Percentiles rank a stretch among this genome's conserved stretches.
These are phyloP conservation scores for Eleginops maclovinus DNA, from an alignment of 2,113 vertebrate genomes.

Conservation along the genomic window DNA sequence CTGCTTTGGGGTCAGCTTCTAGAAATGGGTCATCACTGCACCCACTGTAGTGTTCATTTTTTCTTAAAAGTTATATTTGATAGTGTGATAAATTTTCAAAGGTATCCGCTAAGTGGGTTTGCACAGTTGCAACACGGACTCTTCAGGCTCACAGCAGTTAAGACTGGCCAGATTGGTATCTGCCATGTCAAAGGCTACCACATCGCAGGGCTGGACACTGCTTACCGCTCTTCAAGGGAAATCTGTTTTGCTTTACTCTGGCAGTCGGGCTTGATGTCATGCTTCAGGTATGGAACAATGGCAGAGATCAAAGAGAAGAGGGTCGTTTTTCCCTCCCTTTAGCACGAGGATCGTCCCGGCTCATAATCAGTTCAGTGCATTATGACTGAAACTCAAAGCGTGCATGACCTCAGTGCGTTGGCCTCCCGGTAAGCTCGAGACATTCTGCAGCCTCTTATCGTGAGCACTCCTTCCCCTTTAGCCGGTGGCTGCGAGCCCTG, in stretches of 20 bases:
- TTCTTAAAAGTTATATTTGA: conserved; percentile 27
- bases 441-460: conserved; percentile 38
- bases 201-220: conserved; percentile 39
- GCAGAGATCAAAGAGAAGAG: conserved; percentile 75
- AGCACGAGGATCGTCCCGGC: conserved; percentile 58
- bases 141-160: conserved; percentile 55
- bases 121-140: conserved; percentile 41
- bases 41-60: conserved; percentile 8
- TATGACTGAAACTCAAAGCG: conserved; percentile 71
- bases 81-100: conserved; percentile 45
- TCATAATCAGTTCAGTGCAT: conserved; percentile 68
- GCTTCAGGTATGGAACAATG: conserved; percentile 80
- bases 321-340: conserved; percentile 49
- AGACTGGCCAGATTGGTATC: conserved; percentile 66
- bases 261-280: conserved; percentile 76
- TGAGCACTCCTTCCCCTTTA: conserved; percentile 8
- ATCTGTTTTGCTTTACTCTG: conserved; percentile 80
- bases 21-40: too few relatives aligned
- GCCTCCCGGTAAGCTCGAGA: conserved; percentile 53
- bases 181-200: conserved; percentile 67
- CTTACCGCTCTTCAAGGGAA: conserved; percentile 37
- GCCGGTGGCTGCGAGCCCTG: conserved; percentile 35
- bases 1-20: too few relatives aligned
- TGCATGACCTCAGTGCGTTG: conserved; percentile 61
- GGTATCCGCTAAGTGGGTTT: conserved; percentile 32